Evolutionary conservation across 2,888 invertebrate genomes (phyloP).

Genomic region (Dioctria rufipes): DNA sequence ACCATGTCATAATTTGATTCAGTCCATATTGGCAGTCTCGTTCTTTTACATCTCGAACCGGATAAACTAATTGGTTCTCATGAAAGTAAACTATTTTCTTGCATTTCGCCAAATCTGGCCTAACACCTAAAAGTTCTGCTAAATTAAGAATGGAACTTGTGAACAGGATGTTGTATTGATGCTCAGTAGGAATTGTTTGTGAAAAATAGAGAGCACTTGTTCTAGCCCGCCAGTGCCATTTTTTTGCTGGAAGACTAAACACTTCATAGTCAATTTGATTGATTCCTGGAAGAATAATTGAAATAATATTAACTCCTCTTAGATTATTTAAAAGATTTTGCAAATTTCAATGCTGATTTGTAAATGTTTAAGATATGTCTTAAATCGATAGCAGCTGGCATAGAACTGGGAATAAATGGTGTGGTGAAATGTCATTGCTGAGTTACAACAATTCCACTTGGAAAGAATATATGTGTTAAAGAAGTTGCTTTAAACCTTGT

Average conservation of each 20-base stretch:
- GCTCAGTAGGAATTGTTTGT: constrained; percentile 74
- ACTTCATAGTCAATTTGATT: constrained; percentile 70
- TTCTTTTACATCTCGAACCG: constrained; percentile 77
- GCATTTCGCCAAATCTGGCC: constrained; percentile 75
- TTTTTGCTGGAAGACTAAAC: constrained; percentile 78
- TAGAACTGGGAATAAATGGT: too few species aligned
- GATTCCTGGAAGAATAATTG: constrained; percentile 64
- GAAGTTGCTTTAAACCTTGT: too few species aligned
- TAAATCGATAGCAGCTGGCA: too few species aligned
- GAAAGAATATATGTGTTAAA: too few species aligned
- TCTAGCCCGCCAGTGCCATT: constrained; percentile 85
- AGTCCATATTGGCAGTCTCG: constrained; percentile 84
- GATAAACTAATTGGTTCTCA: constrained; percentile 84
- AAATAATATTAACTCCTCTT: too few species aligned
- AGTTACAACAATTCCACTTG: too few species aligned
- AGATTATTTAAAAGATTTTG: too few species aligned
- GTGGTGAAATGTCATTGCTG: too few species aligned
- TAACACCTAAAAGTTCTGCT: constrained; percentile 78
- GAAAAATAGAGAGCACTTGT: constrained; percentile 78
- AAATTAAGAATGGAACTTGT: constrained; percentile 80
- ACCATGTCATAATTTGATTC: constrained; percentile 82
- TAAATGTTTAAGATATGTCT: too few species aligned
- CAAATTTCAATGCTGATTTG: too few species aligned
- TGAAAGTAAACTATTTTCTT: constrained; percentile 83
- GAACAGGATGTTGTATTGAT: constrained; percentile 75